Base-by-base conservation (phyloP, 2,888 invertebrate species). In the Oxystoma pomonae region DNA sequence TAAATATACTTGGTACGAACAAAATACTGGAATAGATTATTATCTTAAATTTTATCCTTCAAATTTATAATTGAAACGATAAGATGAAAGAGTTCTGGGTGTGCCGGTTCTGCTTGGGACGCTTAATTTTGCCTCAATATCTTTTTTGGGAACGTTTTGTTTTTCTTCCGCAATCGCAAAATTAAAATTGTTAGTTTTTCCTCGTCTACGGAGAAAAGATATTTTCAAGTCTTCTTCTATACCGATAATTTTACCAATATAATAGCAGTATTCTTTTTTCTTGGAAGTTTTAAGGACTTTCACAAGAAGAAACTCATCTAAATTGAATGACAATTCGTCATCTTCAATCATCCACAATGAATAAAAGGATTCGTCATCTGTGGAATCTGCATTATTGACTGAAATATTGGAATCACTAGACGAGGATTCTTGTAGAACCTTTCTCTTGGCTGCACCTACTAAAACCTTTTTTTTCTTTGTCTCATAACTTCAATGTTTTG, bases 351-450 rank as follows among this genome's bases (percentile, higher is more conserved):
- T 55, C 21, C 20, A 18, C 18, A 59, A 18, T 55, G 62, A 58
- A 20, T 21, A 50, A 58, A 22, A 21, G 19, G 53, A 20, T 51
- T 35, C 35, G 12, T 35, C 35, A 12, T 35, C 35, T 35, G 35
- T 35, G 35, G 57, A 57, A 51, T 58, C 20, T 51, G 49, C 52
- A 22, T 21, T 22, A 49, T 51, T 53, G 16, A 53, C 58, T 5
- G 58, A 61, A 62, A 58, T 21, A 16, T 58, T 57, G 16, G 57
- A 61, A 51, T 61, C 61, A 35, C 57, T 61, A 1, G 58, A 58
- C 17, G 49, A 58, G 9, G 19, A 49, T n/a, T 58, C 35, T 35
- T 20, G 21, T 49, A 59, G 19, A 59, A 59, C 55, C 57, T 63
- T 55, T n/a, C n/a, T n/a, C n/a, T n/a, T n/a, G n/a, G n/a, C n/a